A percentile compares a stretch with the other conserved stretches of the same genome.
Conservation (phyloP, 2,113 vertebrate genomes). For the Dasyornis broadbenti region DNA sequence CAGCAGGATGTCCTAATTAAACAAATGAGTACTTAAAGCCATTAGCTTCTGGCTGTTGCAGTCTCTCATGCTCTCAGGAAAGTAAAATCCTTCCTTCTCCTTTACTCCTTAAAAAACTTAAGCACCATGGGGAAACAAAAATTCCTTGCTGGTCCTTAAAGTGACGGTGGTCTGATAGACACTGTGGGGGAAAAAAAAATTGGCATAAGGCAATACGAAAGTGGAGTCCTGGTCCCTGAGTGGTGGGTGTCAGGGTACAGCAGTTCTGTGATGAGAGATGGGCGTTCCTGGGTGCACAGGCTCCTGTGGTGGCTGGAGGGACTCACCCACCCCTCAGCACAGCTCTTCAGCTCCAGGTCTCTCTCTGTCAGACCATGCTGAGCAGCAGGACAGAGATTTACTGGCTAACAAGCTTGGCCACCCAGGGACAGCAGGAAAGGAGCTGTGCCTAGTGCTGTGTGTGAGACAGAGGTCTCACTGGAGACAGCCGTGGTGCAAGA, state of each 20-base stretch:
- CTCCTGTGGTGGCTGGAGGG: rapidly evolving
- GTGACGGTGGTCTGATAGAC: background rate
- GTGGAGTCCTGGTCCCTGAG: background rate
- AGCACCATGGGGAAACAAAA: background rate
- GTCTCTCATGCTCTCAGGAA: background rate
- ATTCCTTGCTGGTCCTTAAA: background rate
- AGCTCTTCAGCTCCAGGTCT: background rate
- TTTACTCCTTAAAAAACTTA: background rate
- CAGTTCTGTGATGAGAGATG: background rate
- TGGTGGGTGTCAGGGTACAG: rapidly evolving
- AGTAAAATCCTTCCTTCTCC: background rate
- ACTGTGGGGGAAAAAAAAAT: too few species aligned
- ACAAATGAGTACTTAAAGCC: background rate
- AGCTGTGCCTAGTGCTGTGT: background rate
- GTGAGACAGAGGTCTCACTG: background rate
- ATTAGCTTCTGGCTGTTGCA: background rate
- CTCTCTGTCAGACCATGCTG: background rate
- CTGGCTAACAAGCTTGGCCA: background rate
- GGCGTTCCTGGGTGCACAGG: rapidly evolving
- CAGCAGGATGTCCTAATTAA: background rate
- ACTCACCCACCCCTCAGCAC: background rate
- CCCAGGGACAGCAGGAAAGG: background rate
- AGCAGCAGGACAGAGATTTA: background rate
- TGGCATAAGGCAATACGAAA: background rate
- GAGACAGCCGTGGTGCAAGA: rapidly evolving